Percentiles rank a stretch among this genome's conserved stretches.
phyloP scores from a whole-genome alignment of 1,140 invertebrate genomes.

The Zophobas morio region DNA sequence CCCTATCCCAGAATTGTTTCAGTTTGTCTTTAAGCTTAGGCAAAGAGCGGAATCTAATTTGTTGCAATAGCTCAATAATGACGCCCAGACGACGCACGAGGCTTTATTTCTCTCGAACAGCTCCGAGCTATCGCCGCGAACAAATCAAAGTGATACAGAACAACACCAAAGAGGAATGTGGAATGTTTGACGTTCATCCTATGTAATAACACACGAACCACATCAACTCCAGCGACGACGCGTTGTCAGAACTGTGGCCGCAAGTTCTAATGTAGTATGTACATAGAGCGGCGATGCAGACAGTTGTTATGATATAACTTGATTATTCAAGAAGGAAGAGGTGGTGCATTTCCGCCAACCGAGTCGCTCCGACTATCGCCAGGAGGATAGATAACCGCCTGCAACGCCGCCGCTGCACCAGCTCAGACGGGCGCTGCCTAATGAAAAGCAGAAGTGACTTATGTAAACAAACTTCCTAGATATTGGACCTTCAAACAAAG shows the following conservation, averaged over 20 bases:
- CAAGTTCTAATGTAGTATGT: constrained; percentile 28
- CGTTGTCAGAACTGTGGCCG: constrained; percentile 24
- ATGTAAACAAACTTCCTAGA: constrained; percentile 41
- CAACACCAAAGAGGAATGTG: constrained; percentile 15
- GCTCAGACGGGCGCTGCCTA: constrained; percentile 20
- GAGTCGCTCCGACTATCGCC: constrained; percentile 10
- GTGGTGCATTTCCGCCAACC: constrained; percentile 36
- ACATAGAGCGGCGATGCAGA: constrained; percentile 20
- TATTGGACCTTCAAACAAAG: constrained; percentile 36
- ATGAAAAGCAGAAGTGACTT: constrained; percentile 42
- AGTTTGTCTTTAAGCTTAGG: no score
- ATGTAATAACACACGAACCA: constrained; percentile 35
- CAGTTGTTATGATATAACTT: constrained; percentile 45
- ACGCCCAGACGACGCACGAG: no score
- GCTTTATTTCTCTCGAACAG: not conserved
- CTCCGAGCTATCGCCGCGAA: not conserved
- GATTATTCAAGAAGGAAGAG: constrained; percentile 44
- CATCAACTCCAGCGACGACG: constrained; percentile 22
- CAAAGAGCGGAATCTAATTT: no score
- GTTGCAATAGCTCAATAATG: no score
- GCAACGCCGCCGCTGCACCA: constrained; percentile 17
- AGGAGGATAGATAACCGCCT: constrained; percentile 21
- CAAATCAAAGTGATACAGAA: constrained; percentile 33
- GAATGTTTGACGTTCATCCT: constrained; percentile 31
- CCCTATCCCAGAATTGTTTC: no score